Conservation (phyloP, 2,888 invertebrate genomes). For the Alloplasta piceator region DNA sequence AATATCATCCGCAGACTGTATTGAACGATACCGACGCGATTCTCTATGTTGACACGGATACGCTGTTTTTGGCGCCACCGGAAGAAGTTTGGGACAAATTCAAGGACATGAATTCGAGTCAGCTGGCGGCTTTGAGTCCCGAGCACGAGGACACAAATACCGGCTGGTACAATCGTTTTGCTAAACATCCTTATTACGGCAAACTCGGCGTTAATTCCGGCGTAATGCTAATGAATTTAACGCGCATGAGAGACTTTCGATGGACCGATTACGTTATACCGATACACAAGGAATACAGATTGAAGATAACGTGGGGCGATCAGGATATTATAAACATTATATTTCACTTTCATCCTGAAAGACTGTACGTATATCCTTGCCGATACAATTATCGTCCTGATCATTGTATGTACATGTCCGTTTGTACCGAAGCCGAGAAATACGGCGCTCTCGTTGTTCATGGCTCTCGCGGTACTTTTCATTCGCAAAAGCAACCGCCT, state of each 20-base stretch:
- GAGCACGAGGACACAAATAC: constrained; percentile 97
- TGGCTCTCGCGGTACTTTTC: constrained; percentile 94
- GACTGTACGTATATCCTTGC: constrained; percentile 92
- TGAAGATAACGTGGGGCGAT: constrained; percentile 98
- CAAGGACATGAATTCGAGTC: constrained; percentile 90
- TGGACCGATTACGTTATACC: constrained; percentile 94
- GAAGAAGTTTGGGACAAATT: constrained; percentile 94
- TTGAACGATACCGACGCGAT: constrained; percentile 92
- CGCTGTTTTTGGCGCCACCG: constrained; percentile 92
- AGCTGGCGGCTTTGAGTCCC: constrained; percentile 93
- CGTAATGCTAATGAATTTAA: constrained; percentile 98
- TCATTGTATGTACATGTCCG: constrained; percentile 97
- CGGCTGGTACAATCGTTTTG: constrained; percentile 98
- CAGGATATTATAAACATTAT: constrained; percentile 97
- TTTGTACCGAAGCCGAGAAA: constrained; percentile 89
- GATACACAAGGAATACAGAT: constrained; percentile 92
- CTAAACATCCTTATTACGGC: constrained; percentile 97
- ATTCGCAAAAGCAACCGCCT: constrained; percentile 93
- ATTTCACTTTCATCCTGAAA: constrained; percentile 93
- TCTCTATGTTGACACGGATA: constrained; percentile 97
- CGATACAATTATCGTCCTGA: constrained; percentile 96
- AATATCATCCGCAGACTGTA: constrained; percentile 86
- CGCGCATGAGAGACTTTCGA: constrained; percentile 92
- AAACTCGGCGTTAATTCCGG: constrained; percentile 96
- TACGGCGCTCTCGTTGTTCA: constrained; percentile 93